Evolutionary conservation across 1,140 invertebrate species (phyloP).

Genomic region (Chymomyza costata): DNA sequence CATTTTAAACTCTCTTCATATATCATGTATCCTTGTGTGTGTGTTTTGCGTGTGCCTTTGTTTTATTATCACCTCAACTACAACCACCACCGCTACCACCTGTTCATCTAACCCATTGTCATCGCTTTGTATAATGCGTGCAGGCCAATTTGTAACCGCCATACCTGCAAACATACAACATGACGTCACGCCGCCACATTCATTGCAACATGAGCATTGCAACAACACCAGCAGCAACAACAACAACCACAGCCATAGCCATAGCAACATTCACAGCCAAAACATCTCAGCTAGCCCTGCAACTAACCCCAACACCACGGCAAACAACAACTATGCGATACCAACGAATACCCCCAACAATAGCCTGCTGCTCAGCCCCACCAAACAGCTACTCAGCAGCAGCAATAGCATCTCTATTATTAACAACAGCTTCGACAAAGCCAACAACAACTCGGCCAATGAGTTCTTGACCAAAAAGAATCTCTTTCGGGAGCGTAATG

Average conservation of each 20-base stretch:
- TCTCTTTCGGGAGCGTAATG: slow-evolving; percentile 69
- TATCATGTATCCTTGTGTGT: slow-evolving; percentile 37
- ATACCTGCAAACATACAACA: slow-evolving; percentile 67
- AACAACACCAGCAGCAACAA: slow-evolving; percentile 17
- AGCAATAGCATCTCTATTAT: slow-evolving; percentile 73
- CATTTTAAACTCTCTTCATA: slow-evolving; percentile 51
- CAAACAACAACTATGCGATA: slow-evolving; percentile 25
- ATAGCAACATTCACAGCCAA: slow-evolving; percentile 9
- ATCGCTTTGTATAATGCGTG: slow-evolving; percentile 16
- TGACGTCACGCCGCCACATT: slow-evolving; percentile 68
- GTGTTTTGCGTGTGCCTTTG: slow-evolving; percentile 17
- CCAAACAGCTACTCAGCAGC: slow-evolving; percentile 59
- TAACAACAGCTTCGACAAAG: slow-evolving; percentile 69
- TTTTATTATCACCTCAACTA: slow-evolving; percentile 63
- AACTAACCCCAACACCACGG: slow-evolving; percentile 8
- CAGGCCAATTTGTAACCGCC: slow-evolving; percentile 74
- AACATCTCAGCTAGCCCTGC: slow-evolving; percentile 1
- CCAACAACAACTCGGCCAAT: slow-evolving; percentile 51
- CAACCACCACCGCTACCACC: slow-evolving; percentile 38
- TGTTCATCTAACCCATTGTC: no score
- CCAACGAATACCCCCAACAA: slow-evolving; percentile 54
- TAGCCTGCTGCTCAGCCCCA: slow-evolving; percentile 63
- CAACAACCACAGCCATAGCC: slow-evolving; percentile 19
- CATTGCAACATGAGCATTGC: slow-evolving; percentile 44
- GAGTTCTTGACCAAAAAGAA: slow-evolving; percentile 74